Evolutionary conservation across 2,888 invertebrate genomes (phyloP).

Genomic region (Dione vanillae): DNA sequence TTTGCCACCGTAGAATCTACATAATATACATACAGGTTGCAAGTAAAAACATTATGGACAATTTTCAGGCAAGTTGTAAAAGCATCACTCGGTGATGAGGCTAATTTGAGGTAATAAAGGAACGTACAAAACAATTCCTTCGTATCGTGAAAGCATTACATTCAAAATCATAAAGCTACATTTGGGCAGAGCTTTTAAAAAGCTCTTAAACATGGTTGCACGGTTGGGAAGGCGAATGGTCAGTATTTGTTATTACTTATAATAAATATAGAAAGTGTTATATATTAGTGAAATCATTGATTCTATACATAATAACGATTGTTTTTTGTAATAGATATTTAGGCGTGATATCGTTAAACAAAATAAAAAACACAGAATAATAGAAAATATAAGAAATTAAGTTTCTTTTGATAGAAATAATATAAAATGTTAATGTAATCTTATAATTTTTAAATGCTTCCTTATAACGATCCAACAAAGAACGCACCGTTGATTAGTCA

Average conservation of each 20-base stretch:
- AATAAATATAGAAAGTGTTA: background rate
- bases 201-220: slow-evolving; percentile 12
- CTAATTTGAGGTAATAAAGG: slow-evolving; percentile 11
- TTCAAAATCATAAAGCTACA: slow-evolving; percentile 17
- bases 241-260: background rate
- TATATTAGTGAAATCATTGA: too few species aligned
- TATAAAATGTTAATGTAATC: too few species aligned
- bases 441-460: too few species aligned
- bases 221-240: slow-evolving; percentile 1
- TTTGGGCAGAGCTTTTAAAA: slow-evolving; percentile 7
- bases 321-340: too few species aligned
- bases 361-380: too few species aligned
- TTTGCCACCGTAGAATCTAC: background rate
- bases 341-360: too few species aligned
- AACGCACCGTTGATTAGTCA: too few species aligned
- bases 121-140: slow-evolving; percentile 8
- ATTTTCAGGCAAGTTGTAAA: background rate
- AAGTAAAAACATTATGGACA: background rate
- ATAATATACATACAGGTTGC: background rate
- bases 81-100: background rate
- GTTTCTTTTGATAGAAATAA: too few species aligned
- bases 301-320: too few species aligned
- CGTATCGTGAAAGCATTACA: slow-evolving; percentile 5
- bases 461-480: too few species aligned
- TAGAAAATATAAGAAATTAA: too few species aligned